phyloP scores from a whole-genome alignment of 2,113 vertebrate genomes.

The Petrocephalus microphthalmus region DNA sequence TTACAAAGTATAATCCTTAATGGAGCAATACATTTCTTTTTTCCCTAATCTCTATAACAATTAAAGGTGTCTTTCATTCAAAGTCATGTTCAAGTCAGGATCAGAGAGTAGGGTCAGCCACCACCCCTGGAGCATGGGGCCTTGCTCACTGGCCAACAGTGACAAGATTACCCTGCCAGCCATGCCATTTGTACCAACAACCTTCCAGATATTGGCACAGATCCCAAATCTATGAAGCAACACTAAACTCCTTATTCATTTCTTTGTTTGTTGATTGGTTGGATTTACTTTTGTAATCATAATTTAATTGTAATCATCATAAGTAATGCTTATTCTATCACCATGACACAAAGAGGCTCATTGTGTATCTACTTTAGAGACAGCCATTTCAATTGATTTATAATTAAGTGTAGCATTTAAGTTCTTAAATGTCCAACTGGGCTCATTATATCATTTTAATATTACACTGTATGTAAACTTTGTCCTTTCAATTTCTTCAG shows the following conservation, averaged over 20 bases:
- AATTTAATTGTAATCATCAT: neutral
- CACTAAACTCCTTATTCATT: neutral
- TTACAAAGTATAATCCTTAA: neutral
- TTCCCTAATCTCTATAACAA: neutral
- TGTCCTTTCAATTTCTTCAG: no score
- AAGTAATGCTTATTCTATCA: neutral
- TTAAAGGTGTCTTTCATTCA: neutral
- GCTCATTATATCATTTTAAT: no score
- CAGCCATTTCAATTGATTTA: neutral
- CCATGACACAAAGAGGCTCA: neutral
- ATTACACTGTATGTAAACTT: no score
- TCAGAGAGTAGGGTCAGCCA: neutral
- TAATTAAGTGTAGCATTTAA: neutral
- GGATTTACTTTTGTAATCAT: neutral
- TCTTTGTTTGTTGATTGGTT: neutral
- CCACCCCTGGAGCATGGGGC: neutral
- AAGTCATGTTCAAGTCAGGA: neutral
- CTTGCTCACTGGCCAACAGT: neutral
- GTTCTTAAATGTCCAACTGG: neutral
- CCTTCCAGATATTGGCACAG: neutral
- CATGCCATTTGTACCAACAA: neutral
- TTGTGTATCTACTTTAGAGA: neutral
- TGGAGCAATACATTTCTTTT: neutral
- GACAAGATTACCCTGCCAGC: neutral
- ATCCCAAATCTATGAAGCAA: neutral